These are phyloP conservation scores for Prolemur simus DNA, from an alignment of 2,113 vertebrate species.

Conservation along the genomic window DNA sequence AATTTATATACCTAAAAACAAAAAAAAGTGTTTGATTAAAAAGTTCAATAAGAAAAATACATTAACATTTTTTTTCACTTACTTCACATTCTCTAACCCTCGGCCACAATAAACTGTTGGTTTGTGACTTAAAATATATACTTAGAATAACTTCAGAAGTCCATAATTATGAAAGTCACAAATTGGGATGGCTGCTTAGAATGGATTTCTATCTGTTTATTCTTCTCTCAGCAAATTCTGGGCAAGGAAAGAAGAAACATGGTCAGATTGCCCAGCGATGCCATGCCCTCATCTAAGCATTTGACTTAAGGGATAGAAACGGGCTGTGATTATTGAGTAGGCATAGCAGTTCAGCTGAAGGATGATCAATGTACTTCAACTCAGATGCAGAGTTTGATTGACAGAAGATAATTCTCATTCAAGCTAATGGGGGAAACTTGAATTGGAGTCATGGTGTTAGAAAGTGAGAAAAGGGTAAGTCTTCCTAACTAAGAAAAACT, in stretches of 20 bases:
- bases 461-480: neutral
- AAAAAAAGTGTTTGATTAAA: neutral
- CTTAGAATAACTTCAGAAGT: constrained; percentile 21
- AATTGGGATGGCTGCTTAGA: neutral
- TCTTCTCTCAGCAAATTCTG: neutral
- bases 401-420: constrained; percentile 19
- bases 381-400: constrained; percentile 26
- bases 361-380: neutral
- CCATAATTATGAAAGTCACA: neutral
- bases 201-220: neutral
- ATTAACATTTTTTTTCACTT: neutral
- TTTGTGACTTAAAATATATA: neutral
- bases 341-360: constrained; percentile 13
- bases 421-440: neutral
- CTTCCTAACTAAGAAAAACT: constrained; percentile 44
- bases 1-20: neutral
- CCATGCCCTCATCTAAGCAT: neutral
- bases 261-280: neutral
- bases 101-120: neutral
- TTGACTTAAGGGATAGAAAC: neutral
- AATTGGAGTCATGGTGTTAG: constrained; percentile 22
- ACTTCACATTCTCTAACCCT: neutral
- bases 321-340: neutral
- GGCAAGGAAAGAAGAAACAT: neutral
- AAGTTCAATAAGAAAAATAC: neutral